Conservation (phyloP, 1,140 invertebrate genomes). For the Sinella curviseta region DNA sequence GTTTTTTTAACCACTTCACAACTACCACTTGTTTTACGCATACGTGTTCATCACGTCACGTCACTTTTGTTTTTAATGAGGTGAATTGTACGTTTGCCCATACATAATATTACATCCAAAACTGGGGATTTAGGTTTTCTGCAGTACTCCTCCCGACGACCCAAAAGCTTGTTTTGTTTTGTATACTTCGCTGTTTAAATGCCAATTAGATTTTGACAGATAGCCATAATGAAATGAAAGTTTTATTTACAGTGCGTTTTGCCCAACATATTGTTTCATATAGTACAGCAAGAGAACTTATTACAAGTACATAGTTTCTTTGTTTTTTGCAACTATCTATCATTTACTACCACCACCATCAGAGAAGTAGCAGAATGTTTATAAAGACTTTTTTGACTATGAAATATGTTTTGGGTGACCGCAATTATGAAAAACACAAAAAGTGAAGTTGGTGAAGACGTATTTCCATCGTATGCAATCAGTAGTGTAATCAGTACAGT, state of each 20-base stretch:
- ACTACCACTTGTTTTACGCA: no score
- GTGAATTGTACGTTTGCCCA: neutral
- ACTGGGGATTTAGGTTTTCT: neutral
- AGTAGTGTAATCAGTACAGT: no score
- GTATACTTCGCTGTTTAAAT: neutral
- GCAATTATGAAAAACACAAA: neutral
- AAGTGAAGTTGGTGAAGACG: neutral
- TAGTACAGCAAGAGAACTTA: no score
- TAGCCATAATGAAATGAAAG: neutral
- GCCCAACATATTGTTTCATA: neutral
- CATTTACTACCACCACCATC: no score
- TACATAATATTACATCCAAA: neutral
- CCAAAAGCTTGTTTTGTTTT: no score
- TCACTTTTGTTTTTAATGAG: neutral
- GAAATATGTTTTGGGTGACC: neutral
- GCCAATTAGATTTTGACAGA: constrained; percentile 12
- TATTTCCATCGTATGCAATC: no score
- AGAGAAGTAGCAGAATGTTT: neutral
- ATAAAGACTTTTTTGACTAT: neutral
- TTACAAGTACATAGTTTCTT: no score
- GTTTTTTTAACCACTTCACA: no score
- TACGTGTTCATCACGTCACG: no score
- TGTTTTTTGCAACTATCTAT: no score
- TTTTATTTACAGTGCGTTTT: neutral
- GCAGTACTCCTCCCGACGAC: no score